Percentiles rank a stretch among this genome's conserved stretches.
Evolutionary conservation across 35 echinoderm and acorn worm genomes (phyloP).

Genomic region (Amphiura filiformis): DNA sequence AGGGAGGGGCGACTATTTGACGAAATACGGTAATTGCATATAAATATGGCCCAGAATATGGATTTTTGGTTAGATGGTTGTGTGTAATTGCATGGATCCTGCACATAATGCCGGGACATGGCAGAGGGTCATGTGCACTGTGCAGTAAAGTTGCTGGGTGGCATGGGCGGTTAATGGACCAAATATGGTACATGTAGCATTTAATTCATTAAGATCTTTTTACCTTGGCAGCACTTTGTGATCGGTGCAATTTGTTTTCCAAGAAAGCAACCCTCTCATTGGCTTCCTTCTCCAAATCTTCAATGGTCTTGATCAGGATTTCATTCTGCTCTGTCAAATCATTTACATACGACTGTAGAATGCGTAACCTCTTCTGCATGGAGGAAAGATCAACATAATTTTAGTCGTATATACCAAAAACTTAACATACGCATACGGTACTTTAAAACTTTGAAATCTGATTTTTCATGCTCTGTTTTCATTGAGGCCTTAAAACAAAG

Average conservation of each 20-base stretch:
- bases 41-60: too few relatives aligned
- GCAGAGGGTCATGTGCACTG: too few relatives aligned
- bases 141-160: too few relatives aligned
- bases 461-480: not conserved
- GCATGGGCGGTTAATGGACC: too few relatives aligned
- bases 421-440: not conserved
- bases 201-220: too few relatives aligned
- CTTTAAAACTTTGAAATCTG: not conserved
- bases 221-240: conserved; percentile 53
- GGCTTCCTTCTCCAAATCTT: conserved; percentile 90
- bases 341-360: conserved; percentile 87
- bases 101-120: too few relatives aligned
- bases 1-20: too few relatives aligned
- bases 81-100: too few relatives aligned
- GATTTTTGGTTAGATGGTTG: too few relatives aligned
- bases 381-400: not conserved
- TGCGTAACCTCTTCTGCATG: conserved; percentile 82
- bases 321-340: conserved; percentile 92
- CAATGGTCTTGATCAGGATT: conserved; percentile 75
- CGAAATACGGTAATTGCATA: too few relatives aligned
- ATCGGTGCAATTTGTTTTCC: conserved; percentile 67
- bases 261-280: conserved; percentile 74
- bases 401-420: not conserved
- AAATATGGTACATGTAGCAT: too few relatives aligned
- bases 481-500: too few relatives aligned